phyloP scores from a whole-genome alignment of 2,888 invertebrate genomes.

The Caenorhabditis sp. region DNA sequence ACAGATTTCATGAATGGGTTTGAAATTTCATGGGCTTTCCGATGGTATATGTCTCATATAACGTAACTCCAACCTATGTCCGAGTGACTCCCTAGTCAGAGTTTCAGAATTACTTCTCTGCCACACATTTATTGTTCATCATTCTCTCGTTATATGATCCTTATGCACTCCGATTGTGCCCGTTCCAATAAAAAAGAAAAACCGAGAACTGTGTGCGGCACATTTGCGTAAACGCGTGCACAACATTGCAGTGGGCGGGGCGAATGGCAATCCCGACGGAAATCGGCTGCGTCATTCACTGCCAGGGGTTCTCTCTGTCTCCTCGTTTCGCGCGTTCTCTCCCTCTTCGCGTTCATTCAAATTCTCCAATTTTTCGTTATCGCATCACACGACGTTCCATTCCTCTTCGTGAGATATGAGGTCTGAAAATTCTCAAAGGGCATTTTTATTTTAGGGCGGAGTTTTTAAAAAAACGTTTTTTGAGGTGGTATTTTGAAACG shows the following conservation, averaged over 20 bases:
- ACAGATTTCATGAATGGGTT: too few relatives aligned
- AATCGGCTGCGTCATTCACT: conserved; percentile 51
- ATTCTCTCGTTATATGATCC: too few relatives aligned
- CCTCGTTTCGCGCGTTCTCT: conserved; percentile 4
- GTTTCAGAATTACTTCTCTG: too few relatives aligned
- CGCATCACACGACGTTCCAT: not conserved
- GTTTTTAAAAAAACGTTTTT: too few relatives aligned
- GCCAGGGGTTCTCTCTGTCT: conserved; percentile 15
- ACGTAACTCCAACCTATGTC: too few relatives aligned
- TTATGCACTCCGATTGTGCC: not conserved
- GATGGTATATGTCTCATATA: too few relatives aligned
- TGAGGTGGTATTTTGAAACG: too few relatives aligned
- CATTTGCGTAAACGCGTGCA: conserved; percentile 31
- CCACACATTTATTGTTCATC: too few relatives aligned
- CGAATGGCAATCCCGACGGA: conserved; percentile 27
- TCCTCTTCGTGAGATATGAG: not conserved
- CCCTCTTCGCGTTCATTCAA: conserved; percentile 31
- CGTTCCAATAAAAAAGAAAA: not conserved
- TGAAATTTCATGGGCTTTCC: too few relatives aligned
- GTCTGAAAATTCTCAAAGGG: not conserved
- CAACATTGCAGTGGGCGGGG: conserved; percentile 37
- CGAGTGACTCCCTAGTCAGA: too few relatives aligned
- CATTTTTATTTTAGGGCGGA: too few relatives aligned
- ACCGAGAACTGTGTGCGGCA: conserved; percentile 12
- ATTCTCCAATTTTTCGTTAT: conserved; percentile 6